Evolutionary conservation across 2,888 invertebrate genomes (phyloP), one percentile per base, ranked within the genome.

Genomic region (Maniola hyperantus): DNA sequence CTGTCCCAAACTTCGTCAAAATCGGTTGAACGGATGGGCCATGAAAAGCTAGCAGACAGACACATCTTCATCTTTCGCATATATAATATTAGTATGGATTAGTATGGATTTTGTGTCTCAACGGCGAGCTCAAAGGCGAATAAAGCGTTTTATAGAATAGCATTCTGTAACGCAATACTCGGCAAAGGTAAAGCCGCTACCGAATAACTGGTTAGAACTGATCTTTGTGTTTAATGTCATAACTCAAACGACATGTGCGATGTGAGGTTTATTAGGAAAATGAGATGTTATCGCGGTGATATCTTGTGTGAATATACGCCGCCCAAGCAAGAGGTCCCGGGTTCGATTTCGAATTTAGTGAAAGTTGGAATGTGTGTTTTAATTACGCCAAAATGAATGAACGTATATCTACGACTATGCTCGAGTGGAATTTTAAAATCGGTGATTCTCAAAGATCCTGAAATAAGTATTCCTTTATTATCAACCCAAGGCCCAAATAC

Each of bases 171-270:
- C 48, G 46, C 46, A 59, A 59, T 59, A 59, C 46, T 48, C 46
- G 10, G 50, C 61, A 61, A 61, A 61, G 61, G 61, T 36, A 20
- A 18, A 13, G 18, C 61, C 61, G 50, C 61, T 50, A 61, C 44
- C 44, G 46, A 48, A 59, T 46, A 59, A 59, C 46, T n/a, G 44
- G 46, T 59, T 59, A 46, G 46, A 46, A 59, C 59, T 59, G 59
- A 59, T 46, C 46, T 59, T 46, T 59, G 46, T 48, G 59, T 59
- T 59, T 59, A n/a, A n/a, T 59, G 46, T 59, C 46, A 59, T 46
- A 48, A 46, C 57, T 57, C 57, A 42, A 42, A 20, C 42, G 39
- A 57, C 57, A 48, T 46, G 46, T 34, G 46, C 46, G 33, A 34
- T 26, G 26, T 59, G 59, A 59, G n/a, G 46, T 46, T 46, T 59